These are phyloP conservation scores for Vipera latastei DNA, from an alignment of 2,797 vertebrate species.

Conservation along the genomic window DNA sequence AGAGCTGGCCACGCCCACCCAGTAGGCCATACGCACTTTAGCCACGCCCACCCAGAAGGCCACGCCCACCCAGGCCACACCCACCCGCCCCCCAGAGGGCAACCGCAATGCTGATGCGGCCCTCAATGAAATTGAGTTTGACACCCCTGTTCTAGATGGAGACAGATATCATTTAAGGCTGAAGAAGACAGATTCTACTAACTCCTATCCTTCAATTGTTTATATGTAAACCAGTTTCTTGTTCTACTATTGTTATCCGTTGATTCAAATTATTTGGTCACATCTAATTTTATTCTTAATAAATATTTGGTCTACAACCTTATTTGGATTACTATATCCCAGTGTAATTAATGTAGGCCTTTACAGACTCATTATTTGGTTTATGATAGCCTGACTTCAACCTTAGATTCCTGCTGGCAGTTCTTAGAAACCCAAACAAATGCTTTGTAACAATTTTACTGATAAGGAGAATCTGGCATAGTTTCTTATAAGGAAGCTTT, in stretches of 20 bases:
- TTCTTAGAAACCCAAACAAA: background rate
- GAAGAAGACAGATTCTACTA: background rate
- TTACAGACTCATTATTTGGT: background rate
- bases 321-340: background rate
- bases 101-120: too few species aligned
- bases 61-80: too few species aligned
- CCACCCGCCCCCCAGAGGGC: too few species aligned
- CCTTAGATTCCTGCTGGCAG: background rate
- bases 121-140: too few species aligned
- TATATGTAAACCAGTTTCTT: too few species aligned
- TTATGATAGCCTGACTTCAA: background rate
- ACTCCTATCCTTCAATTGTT: background rate
- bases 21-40: too few species aligned
- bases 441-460: background rate
- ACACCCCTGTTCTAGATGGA: background rate
- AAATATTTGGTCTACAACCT: background rate
- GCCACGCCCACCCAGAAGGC: too few species aligned
- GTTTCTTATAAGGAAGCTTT: background rate
- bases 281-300: background rate
- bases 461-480: background rate
- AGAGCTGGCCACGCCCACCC: too few species aligned
- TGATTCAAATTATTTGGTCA: background rate
- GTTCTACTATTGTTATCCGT: background rate
- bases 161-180: background rate
- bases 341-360: background rate